Base-by-base conservation (phyloP, 2,888 invertebrate genomes). In the Meghimatium bilineatum region DNA sequence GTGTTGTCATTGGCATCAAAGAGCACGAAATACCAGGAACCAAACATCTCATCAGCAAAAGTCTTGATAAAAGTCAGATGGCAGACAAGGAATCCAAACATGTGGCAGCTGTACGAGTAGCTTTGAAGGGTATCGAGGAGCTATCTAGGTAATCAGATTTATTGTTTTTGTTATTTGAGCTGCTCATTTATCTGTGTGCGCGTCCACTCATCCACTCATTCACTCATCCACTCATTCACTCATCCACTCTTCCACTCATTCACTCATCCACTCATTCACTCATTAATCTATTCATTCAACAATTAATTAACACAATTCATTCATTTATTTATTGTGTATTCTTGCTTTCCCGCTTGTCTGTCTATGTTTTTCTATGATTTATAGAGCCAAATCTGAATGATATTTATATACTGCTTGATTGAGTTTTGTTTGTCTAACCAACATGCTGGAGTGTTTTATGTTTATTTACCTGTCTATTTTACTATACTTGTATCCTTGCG, bases 1-100 rank as follows among this genome's bases (percentile, higher is more conserved):
- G 71, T 38, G 71, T 38, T 10, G n/a, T 71, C 26, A 71, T 71
- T 20, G 71, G 38, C 26, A 71, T 71, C 3, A 71, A 71, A 71
- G 71, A 71, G 38, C 36, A 71, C 38, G 38, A 38, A 26, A 36
- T 71, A 23, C 71, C 71, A 26, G 38, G 71, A 10, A 10, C 71
- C 23, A 36, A 36, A 23, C 36, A 23, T 20, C 38, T 71, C 6
- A 26, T 71, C 38, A 71, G 36, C 38, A 12, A 38, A 1, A 8
- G 5, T 23, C 71, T 71, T 2, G 12, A 23, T 71, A 6, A 20
- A 8, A 38, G 12, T 12, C 38, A 38, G 38, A 71, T 8, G 38
- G 38, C 71, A 38, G 38, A 20, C 1, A 36, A 38, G 38, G 38
- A 38, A 26, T 36, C 71, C 38, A 71, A 23, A 6, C 38, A 38